Percentiles rank a stretch among this genome's conserved stretches.
phyloP scores from a whole-genome alignment of 2,888 invertebrate species.

The Drosophila vallismaia region DNA sequence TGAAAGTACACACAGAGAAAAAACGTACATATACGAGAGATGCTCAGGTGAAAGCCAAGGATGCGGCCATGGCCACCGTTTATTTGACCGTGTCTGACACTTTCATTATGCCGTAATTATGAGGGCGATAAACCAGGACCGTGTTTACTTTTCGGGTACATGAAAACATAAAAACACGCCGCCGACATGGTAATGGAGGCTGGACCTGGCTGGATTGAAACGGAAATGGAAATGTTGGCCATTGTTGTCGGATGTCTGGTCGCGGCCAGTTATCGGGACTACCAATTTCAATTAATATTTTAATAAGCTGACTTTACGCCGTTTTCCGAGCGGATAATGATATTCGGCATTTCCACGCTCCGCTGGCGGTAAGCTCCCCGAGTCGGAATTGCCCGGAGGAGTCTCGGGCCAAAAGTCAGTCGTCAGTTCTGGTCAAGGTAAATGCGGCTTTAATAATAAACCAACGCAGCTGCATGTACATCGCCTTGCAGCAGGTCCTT shows the following conservation, averaged over 20 bases:
- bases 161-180: constrained; percentile 15
- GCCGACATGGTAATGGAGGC: neutral
- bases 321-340: constrained; percentile 71
- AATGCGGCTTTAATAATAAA: constrained; percentile 67
- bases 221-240: constrained; percentile 13
- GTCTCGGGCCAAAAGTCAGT: constrained; percentile 3
- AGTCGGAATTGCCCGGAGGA: constrained; percentile 32
- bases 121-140: constrained; percentile 64
- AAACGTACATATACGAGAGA: neutral
- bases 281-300: constrained; percentile 80
- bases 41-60: constrained; percentile 34
- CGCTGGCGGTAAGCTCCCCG: constrained; percentile 50
- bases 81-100: constrained; percentile 54
- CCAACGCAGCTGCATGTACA: constrained; percentile 15
- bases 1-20: constrained; percentile 4
- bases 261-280: constrained; percentile 52
- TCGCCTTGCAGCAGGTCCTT: constrained; percentile 8
- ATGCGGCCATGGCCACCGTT: constrained; percentile 19
- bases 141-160: constrained; percentile 48
- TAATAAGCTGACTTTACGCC: constrained; percentile 76
- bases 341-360: constrained; percentile 68
- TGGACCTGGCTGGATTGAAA: constrained; percentile 13
- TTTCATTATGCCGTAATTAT: constrained; percentile 72
- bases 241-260: constrained; percentile 30
- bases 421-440: constrained; percentile 15